These are phyloP conservation scores for Platycnemis pennipes DNA, from an alignment of 2,888 invertebrate genomes.

Conservation along the genomic window DNA sequence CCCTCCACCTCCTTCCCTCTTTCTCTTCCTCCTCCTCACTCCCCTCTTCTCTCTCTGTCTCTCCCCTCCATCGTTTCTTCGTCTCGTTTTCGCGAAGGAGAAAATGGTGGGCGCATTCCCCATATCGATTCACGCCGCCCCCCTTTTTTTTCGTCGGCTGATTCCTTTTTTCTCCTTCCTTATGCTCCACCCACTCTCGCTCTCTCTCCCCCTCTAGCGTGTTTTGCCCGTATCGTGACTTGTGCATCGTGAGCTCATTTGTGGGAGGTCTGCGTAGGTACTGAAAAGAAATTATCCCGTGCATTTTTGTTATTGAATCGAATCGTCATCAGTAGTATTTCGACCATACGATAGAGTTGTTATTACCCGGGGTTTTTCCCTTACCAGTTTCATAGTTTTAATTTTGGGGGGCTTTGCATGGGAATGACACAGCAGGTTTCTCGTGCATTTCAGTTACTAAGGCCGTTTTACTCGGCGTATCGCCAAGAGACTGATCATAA, in stretches of 20 bases:
- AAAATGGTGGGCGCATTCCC: background rate
- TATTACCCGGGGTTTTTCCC: no score
- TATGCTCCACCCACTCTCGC: background rate
- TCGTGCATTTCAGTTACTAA: no score
- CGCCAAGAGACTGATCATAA: no score
- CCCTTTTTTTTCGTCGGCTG: background rate
- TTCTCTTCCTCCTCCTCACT: background rate
- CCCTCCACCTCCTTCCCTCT: background rate
- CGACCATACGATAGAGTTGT: no score
- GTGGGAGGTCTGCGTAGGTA: background rate
- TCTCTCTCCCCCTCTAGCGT: background rate
- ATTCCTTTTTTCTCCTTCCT: background rate
- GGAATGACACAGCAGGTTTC: no score
- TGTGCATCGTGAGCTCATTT: background rate
- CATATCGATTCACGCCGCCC: background rate
- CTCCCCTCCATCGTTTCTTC: background rate
- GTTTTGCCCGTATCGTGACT: background rate
- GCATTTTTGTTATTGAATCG: no score
- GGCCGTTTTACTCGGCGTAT: no score
- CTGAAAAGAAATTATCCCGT: background rate
- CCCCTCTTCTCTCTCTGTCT: background rate
- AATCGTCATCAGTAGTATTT: no score
- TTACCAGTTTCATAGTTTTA: no score
- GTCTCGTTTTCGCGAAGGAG: slow-evolving; percentile 2
- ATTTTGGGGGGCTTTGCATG: no score